These are phyloP conservation scores for Escarpia spicata DNA, from an alignment of 2,888 invertebrate species.

Conservation along the genomic window DNA sequence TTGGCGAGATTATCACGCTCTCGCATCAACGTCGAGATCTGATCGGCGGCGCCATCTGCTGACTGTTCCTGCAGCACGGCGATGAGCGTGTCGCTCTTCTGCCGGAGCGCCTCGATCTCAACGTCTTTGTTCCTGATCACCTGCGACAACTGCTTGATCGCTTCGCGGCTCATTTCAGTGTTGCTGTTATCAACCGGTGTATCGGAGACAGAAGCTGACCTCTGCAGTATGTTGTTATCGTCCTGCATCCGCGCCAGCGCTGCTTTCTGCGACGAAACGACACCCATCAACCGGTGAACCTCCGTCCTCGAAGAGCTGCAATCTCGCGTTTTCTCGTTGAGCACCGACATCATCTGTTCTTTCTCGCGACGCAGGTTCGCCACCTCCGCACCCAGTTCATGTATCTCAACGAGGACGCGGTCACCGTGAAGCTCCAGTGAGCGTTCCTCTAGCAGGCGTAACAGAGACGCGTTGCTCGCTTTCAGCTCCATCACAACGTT, in stretches of 20 bases:
- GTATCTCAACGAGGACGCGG: slow-evolving; percentile 49
- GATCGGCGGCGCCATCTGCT: slow-evolving; percentile 42
- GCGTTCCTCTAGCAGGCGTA: slow-evolving; percentile 57
- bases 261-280: slow-evolving; percentile 61
- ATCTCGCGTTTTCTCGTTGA: slow-evolving; percentile 65
- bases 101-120: slow-evolving; percentile 65
- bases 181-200: neutral
- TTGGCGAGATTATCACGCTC: slow-evolving; percentile 70
- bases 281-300: slow-evolving; percentile 63
- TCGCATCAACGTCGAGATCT: slow-evolving; percentile 49
- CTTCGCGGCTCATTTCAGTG: slow-evolving; percentile 64
- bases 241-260: slow-evolving; percentile 62
- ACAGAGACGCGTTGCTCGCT: slow-evolving; percentile 54
- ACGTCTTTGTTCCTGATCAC: slow-evolving; percentile 66
- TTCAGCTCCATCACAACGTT: slow-evolving; percentile 56
- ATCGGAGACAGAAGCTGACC: neutral
- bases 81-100: slow-evolving; percentile 62
- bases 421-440: slow-evolving; percentile 48
- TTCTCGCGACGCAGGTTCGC: slow-evolving; percentile 56
- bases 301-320: slow-evolving; percentile 62
- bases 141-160: slow-evolving; percentile 63
- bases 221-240: slow-evolving; percentile 52
- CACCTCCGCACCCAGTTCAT: slow-evolving; percentile 57
- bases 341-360: slow-evolving; percentile 64
- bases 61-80: slow-evolving; percentile 57